Conservation (phyloP, 2,113 vertebrate species). For the Toxotes chatareus region DNA sequence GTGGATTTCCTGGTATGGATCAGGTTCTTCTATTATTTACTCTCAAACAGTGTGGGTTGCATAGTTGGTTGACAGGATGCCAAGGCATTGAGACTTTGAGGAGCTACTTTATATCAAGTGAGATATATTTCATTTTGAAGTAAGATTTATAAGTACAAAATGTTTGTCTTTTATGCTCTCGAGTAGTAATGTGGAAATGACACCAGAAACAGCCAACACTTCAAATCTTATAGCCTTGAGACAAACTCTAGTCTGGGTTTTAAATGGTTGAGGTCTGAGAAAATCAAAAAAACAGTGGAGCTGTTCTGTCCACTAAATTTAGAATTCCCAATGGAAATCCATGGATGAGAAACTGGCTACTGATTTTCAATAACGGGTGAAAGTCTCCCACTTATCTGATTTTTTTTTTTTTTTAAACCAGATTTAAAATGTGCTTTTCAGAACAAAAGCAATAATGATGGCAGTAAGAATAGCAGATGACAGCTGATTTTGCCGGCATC, state of each 20-base stretch:
- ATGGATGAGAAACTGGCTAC: slow-evolving; percentile 27
- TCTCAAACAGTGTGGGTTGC: slow-evolving; percentile 70
- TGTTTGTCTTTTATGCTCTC: not conserved
- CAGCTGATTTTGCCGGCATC: not conserved
- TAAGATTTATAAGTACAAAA: not conserved
- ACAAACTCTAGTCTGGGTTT: not conserved
- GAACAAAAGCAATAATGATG: not conserved
- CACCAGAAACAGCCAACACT: not conserved
- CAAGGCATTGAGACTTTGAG: slow-evolving; percentile 65
- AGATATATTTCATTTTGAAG: slow-evolving; percentile 45
- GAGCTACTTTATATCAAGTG: slow-evolving; percentile 53
- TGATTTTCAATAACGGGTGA: slow-evolving; percentile 46
- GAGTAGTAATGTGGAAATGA: not conserved
- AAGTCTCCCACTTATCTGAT: slow-evolving; percentile 20
- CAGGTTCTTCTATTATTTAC: slow-evolving; percentile 74
- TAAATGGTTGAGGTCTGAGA: slow-evolving; percentile 5
- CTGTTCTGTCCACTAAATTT: slow-evolving; percentile 18
- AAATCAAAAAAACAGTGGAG: not conserved
- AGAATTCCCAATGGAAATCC: slow-evolving; percentile 31
- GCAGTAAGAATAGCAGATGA: not conserved
- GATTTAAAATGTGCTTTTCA: not conserved
- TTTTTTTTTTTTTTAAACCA: not conserved
- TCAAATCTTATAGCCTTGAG: not conserved
- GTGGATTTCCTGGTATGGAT: slow-evolving; percentile 73
- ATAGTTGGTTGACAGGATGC: slow-evolving; percentile 71